Percentiles rank a stretch among this genome's conserved stretches.
phyloP scores from a whole-genome alignment of 2,113 vertebrate species.

The Sorex araneus region DNA sequence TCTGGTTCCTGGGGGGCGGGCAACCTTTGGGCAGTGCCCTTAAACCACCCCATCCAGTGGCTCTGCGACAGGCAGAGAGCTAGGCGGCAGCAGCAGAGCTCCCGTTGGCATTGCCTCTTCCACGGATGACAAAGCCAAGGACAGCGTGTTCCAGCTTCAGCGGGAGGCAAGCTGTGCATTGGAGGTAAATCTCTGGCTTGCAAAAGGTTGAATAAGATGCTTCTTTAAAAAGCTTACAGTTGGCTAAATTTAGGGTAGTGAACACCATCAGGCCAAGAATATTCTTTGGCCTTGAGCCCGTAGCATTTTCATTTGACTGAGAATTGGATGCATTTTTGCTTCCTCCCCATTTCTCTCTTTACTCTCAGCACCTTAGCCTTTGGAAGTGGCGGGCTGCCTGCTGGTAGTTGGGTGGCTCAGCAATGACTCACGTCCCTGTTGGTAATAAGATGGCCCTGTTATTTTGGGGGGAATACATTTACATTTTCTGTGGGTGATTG shows the following conservation, averaged over 20 bases:
- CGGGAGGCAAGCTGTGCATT: conserved; percentile 59
- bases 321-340: conserved; percentile 67
- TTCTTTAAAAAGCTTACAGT: conserved; percentile 68
- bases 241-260: conserved; percentile 78
- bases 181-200: conserved; percentile 73
- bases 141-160: conserved; percentile 70
- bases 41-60: conserved; percentile 9
- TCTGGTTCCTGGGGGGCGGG: neutral
- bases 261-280: conserved; percentile 70
- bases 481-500: neutral
- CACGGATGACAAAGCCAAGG: conserved; percentile 69
- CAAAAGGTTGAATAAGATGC: conserved; percentile 76
- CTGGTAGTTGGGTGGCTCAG: conserved; percentile 12
- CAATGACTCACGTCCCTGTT: neutral
- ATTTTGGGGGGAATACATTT: neutral
- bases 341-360: conserved; percentile 51
- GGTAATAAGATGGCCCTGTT: neutral
- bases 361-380: conserved; percentile 52
- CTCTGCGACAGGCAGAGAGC: conserved; percentile 41
- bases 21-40: conserved; percentile 47
- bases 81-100: conserved; percentile 30
- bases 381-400: neutral
- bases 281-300: conserved; percentile 70
- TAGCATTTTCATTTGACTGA: conserved; percentile 63
- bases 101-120: conserved; percentile 56